Percentiles rank a stretch among this genome's conserved stretches.
Conservation (phyloP, 2,888 invertebrate species). For the Agriopis aurantiaria region DNA sequence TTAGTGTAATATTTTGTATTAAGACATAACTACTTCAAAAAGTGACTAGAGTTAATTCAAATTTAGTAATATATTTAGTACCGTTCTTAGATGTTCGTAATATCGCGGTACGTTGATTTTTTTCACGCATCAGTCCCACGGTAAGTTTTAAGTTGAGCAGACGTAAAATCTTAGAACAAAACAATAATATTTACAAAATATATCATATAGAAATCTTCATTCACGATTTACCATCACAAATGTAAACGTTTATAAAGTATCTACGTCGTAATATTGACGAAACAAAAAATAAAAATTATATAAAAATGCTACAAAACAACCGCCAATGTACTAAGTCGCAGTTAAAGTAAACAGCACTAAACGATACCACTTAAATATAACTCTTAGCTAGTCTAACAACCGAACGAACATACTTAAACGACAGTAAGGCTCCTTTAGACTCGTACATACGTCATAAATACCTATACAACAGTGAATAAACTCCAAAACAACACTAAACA, state of each 20-base stretch:
- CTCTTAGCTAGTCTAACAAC: constrained; percentile 70
- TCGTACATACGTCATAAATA: constrained; percentile 71
- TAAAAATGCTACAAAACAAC: constrained; percentile 60
- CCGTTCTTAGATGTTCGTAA: constrained; percentile 27
- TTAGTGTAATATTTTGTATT: constrained; percentile 49
- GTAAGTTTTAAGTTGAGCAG: constrained; percentile 84
- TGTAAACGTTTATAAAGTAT: constrained; percentile 78
- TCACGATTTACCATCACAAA: constrained; percentile 62
- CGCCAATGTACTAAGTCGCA: constrained; percentile 51
- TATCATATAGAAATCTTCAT: constrained; percentile 72
- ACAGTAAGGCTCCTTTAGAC: constrained; percentile 77
- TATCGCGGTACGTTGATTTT: constrained; percentile 27
- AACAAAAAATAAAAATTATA: constrained; percentile 64
- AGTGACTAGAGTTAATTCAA: constrained; percentile 63
- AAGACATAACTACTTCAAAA: constrained; percentile 51
- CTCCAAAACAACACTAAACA: constrained; percentile 77
- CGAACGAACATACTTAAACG: constrained; percentile 77
- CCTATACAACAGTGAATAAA: constrained; percentile 83
- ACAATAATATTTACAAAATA: constrained; percentile 84
- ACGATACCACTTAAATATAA: constrained; percentile 58
- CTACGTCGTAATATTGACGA: constrained; percentile 69
- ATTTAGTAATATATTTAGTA: constrained; percentile 22
- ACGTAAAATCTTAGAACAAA: constrained; percentile 82
- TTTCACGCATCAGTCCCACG: constrained; percentile 69
- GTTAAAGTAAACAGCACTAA: constrained; percentile 60